Evolutionary conservation across 2,113 vertebrate species (phyloP), one percentile per base, ranked within the genome.

Genomic region (Xiphophorus maculatus): DNA sequence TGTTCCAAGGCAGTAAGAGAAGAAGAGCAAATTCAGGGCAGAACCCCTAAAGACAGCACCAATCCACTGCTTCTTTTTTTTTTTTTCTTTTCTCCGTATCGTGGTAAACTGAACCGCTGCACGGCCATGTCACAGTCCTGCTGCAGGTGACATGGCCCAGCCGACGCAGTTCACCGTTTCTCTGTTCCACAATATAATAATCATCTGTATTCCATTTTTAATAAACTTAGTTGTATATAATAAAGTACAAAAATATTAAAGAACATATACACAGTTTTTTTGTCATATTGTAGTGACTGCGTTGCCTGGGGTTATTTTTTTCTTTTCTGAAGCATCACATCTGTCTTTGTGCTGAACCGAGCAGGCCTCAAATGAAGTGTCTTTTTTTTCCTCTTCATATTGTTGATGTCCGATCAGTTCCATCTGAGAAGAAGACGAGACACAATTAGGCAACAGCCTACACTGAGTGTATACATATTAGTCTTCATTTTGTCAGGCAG

Each of bases 171-270:
- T 90, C 72, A 86, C 86, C 80, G 82, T 77, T 82, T 89, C 75
- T 87, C 90, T 90, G 87, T 87, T 90, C 86, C 91, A 88, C 91
- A 89, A 93, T 95, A 94, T 93, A 94, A 94, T 95, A 95, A 90
- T 94, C 83, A 91, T 95, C 91, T 95, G 93, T 93, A 94, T 93
- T 94, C 93, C 94, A 93, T 94, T 94, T 94, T 96, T 95, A 95
- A 96, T 96, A 96, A 97, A 97, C 96, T 96, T 94, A 96, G 95
- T 95, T 95, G 94, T 95, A 95, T 95, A 94, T 95, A 94, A 96
- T 94, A 96, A 95, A 96, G 94, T 96, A 97, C 95, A 97, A 95
- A 96, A 97, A 97, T 97, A 97, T 96, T 94, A 94, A 94, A 95
- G 93, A 96, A 96, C 94, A 93, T 96, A 95, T 96, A 96, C 95